Base-by-base conservation (phyloP, 1,140 invertebrate species). In the Teleopsis dalmanni region DNA sequence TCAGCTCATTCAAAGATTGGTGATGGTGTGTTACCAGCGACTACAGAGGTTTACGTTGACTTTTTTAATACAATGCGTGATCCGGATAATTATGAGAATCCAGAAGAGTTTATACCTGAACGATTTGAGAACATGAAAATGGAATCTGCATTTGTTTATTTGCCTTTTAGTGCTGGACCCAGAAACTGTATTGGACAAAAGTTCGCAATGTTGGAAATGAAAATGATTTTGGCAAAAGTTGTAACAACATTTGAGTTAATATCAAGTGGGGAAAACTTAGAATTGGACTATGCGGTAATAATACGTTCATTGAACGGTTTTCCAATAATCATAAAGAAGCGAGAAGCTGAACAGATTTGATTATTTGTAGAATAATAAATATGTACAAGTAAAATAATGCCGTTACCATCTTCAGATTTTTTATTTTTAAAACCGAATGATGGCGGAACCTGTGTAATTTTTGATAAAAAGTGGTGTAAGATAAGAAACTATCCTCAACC, bases 151-250 rank as follows among this genome's bases (percentile, higher is more conserved):
- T 82, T 70, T 52, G 65, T 73, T 3, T 84, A 78, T 56, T 68
- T 84, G 14, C 82, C 83, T 4, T 87, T 87, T 52, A 83, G 81
- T 56, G 83, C 80, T 8, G 84, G 84, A 9, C 75, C 76, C 0
- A 71, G 83, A 43, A 85, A 85, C 59, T 87, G 84, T 55, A 82
- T 87, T 23, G 84, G 83, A 0, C 65, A 69, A 42, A 69, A 67
- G 50, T 69, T 70, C 25, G 65, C 65, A 10, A 55, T 55, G 41
- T 49, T 67, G 33, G 65, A 69, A 52, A 67, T 69, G 55, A 69
- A 69, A 37, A 58, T 55, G 42, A 37, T 61, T 37, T 31, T 70
- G 45, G 54, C 57, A n/a, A 68, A 70, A 50, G 55, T 70, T 22
- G 52, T 70, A 19, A 43, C 58, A 1, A 53, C 54, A 27, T 70